phyloP scores from a whole-genome alignment of 2,113 vertebrate species.

The Chionodraco myersi region DNA sequence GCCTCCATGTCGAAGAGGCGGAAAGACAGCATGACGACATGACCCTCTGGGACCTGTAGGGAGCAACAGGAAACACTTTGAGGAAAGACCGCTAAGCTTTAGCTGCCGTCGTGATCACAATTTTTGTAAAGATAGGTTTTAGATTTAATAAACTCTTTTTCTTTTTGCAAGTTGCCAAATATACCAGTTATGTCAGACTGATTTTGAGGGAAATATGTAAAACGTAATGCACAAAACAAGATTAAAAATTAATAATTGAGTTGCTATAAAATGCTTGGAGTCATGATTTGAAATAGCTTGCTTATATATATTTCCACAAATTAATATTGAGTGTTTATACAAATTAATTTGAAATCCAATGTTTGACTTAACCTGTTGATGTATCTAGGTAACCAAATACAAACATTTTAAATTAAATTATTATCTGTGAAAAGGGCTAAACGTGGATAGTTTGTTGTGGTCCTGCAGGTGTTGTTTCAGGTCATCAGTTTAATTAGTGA shows the following conservation, averaged over 20 bases:
- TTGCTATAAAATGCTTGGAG: too few relatives aligned
- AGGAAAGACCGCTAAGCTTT: too few relatives aligned
- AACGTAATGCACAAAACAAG: too few relatives aligned
- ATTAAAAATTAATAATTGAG: not conserved
- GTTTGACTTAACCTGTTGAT: not conserved
- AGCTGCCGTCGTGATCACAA: too few relatives aligned
- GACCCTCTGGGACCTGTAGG: constrained; percentile 88
- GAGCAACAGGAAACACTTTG: not conserved
- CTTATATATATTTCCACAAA: too few relatives aligned
- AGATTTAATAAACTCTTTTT: too few relatives aligned
- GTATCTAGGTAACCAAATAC: not conserved
- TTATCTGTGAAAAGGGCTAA: not conserved
- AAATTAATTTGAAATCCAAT: not conserved
- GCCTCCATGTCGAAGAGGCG: constrained; percentile 91
- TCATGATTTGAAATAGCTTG: too few relatives aligned
- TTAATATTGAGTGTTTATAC: too few relatives aligned
- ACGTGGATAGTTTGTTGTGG: not conserved
- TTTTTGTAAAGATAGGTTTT: too few relatives aligned
- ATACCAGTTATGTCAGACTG: too few relatives aligned
- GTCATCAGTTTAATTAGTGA: not conserved
- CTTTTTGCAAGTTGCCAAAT: too few relatives aligned
- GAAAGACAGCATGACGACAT: constrained; percentile 91
- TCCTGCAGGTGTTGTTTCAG: not conserved
- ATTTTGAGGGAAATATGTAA: too few relatives aligned
- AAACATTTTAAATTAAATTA: not conserved